These are phyloP conservation scores for Microplitis mediator DNA, from an alignment of 1,140 invertebrate species.

Conservation along the genomic window DNA sequence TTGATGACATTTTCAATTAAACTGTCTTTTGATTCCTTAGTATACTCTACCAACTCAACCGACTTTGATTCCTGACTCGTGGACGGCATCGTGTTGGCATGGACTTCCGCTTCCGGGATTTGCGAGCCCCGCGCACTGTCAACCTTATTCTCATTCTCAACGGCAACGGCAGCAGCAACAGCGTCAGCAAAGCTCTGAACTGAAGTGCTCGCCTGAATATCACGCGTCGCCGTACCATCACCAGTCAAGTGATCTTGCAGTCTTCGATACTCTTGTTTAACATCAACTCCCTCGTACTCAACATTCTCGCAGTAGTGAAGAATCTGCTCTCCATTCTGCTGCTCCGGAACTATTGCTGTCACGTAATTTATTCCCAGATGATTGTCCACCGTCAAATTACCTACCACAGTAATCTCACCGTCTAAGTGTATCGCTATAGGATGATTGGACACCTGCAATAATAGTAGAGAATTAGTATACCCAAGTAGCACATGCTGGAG, in stretches of 20 bases:
- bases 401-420: conserved; percentile 57
- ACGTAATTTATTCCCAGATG: conserved; percentile 60
- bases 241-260: conserved; percentile 45
- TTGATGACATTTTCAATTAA: conserved; percentile 49
- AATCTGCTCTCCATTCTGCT: conserved; percentile 47
- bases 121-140: conserved; percentile 27
- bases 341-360: conserved; percentile 49
- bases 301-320: conserved; percentile 53
- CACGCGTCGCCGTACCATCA: conserved; percentile 31
- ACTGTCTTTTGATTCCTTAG: conserved; percentile 46
- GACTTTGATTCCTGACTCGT: conserved; percentile 47
- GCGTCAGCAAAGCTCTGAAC: conserved; percentile 30
- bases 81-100: conserved; percentile 43
- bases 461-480: not conserved
- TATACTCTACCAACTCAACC: conserved; percentile 52
- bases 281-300: conserved; percentile 48
- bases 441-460: conserved; percentile 52
- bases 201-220: conserved; percentile 47
- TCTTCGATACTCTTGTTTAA: conserved; percentile 51
- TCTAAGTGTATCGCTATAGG: conserved; percentile 57
- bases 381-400: conserved; percentile 49
- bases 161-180: conserved; percentile 29
- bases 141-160: conserved; percentile 37
- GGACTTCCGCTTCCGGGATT: conserved; percentile 4
- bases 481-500: no score